A percentile compares a stretch with the other conserved stretches of the same genome.
These are phyloP conservation scores for Fregetta grallaria DNA, from an alignment of 2,113 vertebrate genomes.

Conservation along the genomic window DNA sequence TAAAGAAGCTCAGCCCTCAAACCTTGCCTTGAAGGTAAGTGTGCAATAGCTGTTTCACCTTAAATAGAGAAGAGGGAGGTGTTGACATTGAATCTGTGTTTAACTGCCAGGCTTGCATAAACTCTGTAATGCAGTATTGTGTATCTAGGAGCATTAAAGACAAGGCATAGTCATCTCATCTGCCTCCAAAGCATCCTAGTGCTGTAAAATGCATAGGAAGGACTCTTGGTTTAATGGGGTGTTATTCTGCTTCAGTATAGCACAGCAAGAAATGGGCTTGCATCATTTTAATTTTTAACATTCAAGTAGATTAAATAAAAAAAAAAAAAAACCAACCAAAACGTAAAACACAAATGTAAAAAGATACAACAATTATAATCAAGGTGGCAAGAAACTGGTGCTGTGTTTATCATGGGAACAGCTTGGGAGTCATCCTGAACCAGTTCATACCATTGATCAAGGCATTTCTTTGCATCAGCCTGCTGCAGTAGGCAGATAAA, in stretches of 20 bases:
- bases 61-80: not conserved
- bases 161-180: not conserved
- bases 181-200: not conserved
- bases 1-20: not conserved
- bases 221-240: not conserved
- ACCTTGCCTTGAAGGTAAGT: not conserved
- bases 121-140: not conserved
- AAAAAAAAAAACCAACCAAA: not conserved
- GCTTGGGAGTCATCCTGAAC: not conserved
- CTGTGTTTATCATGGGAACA: not conserved
- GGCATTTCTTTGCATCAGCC: not conserved
- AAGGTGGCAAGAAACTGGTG: not conserved
- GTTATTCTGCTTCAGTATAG: not conserved
- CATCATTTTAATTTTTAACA: not conserved
- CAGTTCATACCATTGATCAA: not conserved
- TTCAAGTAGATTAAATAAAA: not conserved
- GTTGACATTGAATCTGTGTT: not conserved
- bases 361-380: not conserved
- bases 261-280: not conserved
- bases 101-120: not conserved
- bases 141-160: not conserved
- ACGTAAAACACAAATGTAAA: not conserved
- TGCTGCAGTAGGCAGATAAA: slow-evolving; percentile 39
- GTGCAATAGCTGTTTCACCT: not conserved
- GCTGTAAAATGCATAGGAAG: not conserved